Base-by-base conservation (phyloP, 2,113 vertebrate genomes). In the Heterocephalus glaber region DNA sequence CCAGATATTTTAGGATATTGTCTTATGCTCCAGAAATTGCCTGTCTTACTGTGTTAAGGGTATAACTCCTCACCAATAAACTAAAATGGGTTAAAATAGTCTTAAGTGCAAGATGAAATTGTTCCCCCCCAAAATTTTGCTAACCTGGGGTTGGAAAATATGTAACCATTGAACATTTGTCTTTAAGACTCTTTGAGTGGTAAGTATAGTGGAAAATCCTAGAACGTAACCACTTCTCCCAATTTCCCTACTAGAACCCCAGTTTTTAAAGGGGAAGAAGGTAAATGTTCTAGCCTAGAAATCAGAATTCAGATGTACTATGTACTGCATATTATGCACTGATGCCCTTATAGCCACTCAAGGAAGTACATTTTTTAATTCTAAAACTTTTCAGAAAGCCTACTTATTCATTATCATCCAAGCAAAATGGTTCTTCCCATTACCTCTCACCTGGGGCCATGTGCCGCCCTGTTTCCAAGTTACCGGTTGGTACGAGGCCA, bases 121-220 rank as follows among this genome's bases (percentile, higher is more conserved):
- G 52, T 94, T 77, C n/a, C 38, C 22, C 84, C 24, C 72, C 5
- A 52, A 84, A 90, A 91, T 41, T 68, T 44, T 68, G 41, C 81
- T 93, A 28, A 80, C 41, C 52, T 82, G 14, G 35, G 22, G 16
- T 86, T 56, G 63, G 94, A 26, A 94, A 93, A 83, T 44, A 94
- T 0, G 2, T 89, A 65, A 35, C 44, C 84, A 60, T 16, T 87
- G 24, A 91, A 88, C 24, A 60, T 92, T 89, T 81, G 56, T 41
- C 93, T 92, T 80, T 77, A 89, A 93, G 74, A 87, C 58, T 89
- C 85, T 84, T 54, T 58, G 83, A 92, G 81, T 84, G 70, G 52
- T 85, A 92, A 91, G 61, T 84, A 61, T 83, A 92, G 54, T 90
- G 68, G 49, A 26, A 60, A 86, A 92, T 16, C 33, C 44, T 84